Percentiles rank a stretch among this genome's conserved stretches.
These are phyloP conservation scores for Lepus oiostolus DNA, from an alignment of 2,797 vertebrate genomes.

Conservation along the genomic window DNA sequence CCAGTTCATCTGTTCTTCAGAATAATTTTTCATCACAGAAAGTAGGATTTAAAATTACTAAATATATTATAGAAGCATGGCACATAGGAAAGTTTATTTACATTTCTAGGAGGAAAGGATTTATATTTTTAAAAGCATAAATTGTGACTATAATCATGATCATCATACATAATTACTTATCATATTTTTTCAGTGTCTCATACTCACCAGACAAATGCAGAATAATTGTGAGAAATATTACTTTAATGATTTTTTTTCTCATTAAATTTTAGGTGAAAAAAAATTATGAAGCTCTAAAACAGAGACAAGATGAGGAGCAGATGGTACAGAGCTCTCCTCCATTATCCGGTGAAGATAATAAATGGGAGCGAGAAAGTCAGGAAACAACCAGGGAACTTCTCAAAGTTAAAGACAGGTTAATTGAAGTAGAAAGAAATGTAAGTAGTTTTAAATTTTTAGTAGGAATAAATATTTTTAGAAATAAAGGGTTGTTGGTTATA, in stretches of 20 bases:
- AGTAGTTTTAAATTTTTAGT: constrained; percentile 83
- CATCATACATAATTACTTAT: background rate
- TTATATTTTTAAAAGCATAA: constrained; percentile 60
- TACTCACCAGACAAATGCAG: constrained; percentile 10
- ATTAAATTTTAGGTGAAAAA: constrained; percentile 94
- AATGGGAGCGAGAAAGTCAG: constrained; percentile 98
- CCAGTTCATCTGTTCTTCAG: constrained; percentile 1
- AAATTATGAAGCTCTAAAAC: constrained; percentile 98
- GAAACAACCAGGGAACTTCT: constrained; percentile 97
- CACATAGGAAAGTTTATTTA: background rate
- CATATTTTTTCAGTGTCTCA: constrained; percentile 51
- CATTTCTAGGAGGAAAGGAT: constrained; percentile 45
- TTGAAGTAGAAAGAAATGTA: constrained; percentile 99
- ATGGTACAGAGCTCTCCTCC: constrained; percentile 95
- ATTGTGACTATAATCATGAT: constrained; percentile 31
- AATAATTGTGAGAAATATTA: constrained; percentile 48
- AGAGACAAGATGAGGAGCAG: constrained; percentile 98
- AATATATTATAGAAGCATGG: background rate
- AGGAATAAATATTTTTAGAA: constrained; percentile 37
- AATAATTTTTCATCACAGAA: constrained; percentile 40
- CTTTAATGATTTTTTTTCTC: background rate
- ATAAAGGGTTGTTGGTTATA: constrained; percentile 5
- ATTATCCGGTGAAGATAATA: constrained; percentile 92
- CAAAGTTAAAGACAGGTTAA: constrained; percentile 98
- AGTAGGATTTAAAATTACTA: constrained; percentile 41